Base-by-base conservation (phyloP, 1,140 invertebrate genomes). In the Hycleus phaleratus region DNA sequence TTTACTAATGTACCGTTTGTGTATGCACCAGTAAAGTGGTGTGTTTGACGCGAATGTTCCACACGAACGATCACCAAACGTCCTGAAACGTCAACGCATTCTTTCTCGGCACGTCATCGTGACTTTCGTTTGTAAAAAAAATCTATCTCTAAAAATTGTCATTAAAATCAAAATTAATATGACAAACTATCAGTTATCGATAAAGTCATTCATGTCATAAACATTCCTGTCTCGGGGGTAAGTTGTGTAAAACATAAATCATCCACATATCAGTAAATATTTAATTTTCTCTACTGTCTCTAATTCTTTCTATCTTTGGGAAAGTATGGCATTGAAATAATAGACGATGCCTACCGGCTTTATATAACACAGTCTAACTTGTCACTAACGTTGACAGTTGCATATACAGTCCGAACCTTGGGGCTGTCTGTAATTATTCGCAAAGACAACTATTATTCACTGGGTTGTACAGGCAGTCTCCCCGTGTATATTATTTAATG, bases 11-110 rank as follows among this genome's bases (percentile, higher is more conserved):
- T 61, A 64, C 60, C 62, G 62, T 64, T 66, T 61, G 59, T 59
- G 59, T 66, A 66, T 66, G 64, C 64, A 64, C 47, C 62, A 61
- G 62, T 66, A 66, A 32, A 66, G 64, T 66, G 64, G 64, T 66
- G 64, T 66, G 59, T 66, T 62, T 66, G 64, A 66, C 64, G 60
- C 62, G 55, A 49, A 53, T 45, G 38, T 59, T 47, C 26, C 58
- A 50, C 58, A 59, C 58, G 58, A 59, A 50, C 49, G 58, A 59
- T 59, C 51, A 53, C 51, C 51, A 53, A 53, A 53, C 51, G 38
- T 53, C 43, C 51, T 26, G 46, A 53, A 49, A 32, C 32, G 32
- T 32, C 32, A 32, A 32, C 48, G 32, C 24, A 38, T 32, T 32
- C 51, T 45, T 45, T 52, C 50, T 52, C 51, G 0, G 42, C 45